Base-by-base conservation (phyloP, 2,113 vertebrate genomes). In the Pungitius pungitius region DNA sequence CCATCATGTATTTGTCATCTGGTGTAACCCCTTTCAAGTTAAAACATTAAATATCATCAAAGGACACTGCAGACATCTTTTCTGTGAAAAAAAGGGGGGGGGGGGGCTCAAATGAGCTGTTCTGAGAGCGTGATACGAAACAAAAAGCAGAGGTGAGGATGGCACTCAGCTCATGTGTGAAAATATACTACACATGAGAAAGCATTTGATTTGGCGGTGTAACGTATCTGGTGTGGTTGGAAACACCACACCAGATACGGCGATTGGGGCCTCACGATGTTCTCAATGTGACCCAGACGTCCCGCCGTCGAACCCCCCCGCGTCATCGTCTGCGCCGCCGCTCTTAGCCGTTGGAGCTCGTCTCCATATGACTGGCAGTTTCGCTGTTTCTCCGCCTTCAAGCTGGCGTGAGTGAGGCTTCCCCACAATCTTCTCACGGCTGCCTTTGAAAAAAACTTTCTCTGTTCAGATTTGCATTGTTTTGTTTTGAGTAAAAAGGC, bases 181-280 rank as follows among this genome's bases (percentile, higher is more conserved):
- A 9, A 30, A 9, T 39, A 15, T 39, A 24, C 4, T 6, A 17
- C 27, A 22, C 26, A 59, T 49, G 51, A 62, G 69, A 78, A 80
- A 76, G 27, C 20, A 49, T 52, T 56, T n/a, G 0, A 54, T 82
- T 87, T 69, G 63, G 47, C 82, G 80, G 77, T 40, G 4, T 86
- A 91, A 92, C 81, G 80, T 87, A 68, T 73, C 8, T 52, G 9
- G 5, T 87, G 89, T 33, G 88, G 88, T 85, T 24, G 33, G 43
- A 80, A 77, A 74, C 55, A 24, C 30, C 5, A 20, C 69, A 27
- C 83, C n/a, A n/a, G n/a, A n/a, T n/a, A n/a, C n/a, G n/a, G n/a
- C n/a, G n/a, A n/a, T n/a, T n/a, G 85, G 26, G 85, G 76, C 69
- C 30, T 22, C 43, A 56, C 74, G 70, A 11, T 11, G 33, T 72